A percentile compares a stretch with the other conserved stretches of the same genome.
Conservation (phyloP, 2,113 vertebrate genomes). For the Hassar affinis region DNA sequence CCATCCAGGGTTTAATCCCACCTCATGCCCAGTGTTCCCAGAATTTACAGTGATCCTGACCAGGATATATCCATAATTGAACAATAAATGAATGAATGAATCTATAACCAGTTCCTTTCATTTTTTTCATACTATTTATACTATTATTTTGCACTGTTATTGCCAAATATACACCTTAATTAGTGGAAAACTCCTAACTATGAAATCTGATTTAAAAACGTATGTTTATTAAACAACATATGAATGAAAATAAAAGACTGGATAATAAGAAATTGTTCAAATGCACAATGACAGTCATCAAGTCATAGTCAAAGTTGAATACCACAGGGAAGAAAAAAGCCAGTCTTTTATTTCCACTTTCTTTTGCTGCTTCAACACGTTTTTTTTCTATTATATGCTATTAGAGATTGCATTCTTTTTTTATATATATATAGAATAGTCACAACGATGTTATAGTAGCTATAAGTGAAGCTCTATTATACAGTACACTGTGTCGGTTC, state of each 20-base stretch:
- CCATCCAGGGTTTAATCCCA: background rate
- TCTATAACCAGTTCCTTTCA: too few relatives aligned
- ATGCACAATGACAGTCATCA: background rate
- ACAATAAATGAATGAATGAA: too few relatives aligned
- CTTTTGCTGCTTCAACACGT: background rate
- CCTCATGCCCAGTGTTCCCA: background rate
- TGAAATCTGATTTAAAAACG: background rate
- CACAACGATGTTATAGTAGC: background rate
- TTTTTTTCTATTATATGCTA: background rate
- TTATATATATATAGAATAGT: too few relatives aligned
- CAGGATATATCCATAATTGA: background rate
- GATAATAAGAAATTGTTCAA: background rate
- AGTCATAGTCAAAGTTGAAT: background rate
- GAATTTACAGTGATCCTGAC: background rate
- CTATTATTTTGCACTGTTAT: too few relatives aligned
- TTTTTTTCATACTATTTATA: too few relatives aligned
- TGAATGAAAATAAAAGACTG: background rate
- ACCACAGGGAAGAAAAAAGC: background rate
- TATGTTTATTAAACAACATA: background rate
- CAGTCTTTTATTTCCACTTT: background rate
- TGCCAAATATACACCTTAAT: too few relatives aligned
- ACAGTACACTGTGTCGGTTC: background rate
- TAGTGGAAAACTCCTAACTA: background rate
- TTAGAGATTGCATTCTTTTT: background rate
- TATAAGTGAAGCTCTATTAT: background rate